Conservation (phyloP, 2,113 vertebrate species). For the Dasyurus viverrinus region DNA sequence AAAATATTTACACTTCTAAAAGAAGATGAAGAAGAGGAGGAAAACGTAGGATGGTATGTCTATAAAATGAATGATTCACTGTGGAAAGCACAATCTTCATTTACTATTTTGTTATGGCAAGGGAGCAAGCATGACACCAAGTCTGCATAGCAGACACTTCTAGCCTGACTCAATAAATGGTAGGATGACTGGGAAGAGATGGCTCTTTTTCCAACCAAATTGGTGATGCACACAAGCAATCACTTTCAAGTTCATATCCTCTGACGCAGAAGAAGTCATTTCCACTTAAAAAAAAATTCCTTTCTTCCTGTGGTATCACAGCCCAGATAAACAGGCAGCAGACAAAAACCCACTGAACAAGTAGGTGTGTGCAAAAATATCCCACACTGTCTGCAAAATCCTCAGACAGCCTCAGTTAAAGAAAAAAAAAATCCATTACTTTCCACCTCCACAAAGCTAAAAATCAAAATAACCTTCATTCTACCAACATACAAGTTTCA, state of each 20-base stretch:
- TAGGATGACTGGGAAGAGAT: conserved; percentile 35
- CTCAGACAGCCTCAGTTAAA: conserved; percentile 7
- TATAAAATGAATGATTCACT: conserved; percentile 72
- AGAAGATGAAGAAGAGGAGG: neutral
- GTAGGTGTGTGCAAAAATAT: conserved; percentile 65
- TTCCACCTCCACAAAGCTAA: conserved; percentile 33
- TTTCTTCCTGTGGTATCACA: conserved; percentile 31
- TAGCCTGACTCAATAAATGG: conserved; percentile 44
- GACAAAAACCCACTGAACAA: conserved; percentile 56
- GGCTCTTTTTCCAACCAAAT: conserved; percentile 58
- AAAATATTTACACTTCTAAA: neutral
- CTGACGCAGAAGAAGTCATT: conserved; percentile 56
- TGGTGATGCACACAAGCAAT: conserved; percentile 51
- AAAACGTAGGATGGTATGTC: conserved; percentile 49
- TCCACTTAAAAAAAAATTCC: conserved; percentile 43
- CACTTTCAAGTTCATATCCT: conserved; percentile 54
- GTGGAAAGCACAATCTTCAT: conserved; percentile 60
- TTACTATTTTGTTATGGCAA: conserved; percentile 60
- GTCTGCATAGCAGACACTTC: conserved; percentile 24
- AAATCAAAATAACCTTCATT: neutral
- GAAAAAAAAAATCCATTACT: conserved; percentile 58
- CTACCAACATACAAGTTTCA: neutral
- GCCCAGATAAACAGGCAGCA: conserved; percentile 75
- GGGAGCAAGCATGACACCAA: conserved; percentile 55
- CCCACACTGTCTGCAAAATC: neutral